Conservation (phyloP, 64 coral and sea anemone genomes). For the Platygyra sinensis region DNA sequence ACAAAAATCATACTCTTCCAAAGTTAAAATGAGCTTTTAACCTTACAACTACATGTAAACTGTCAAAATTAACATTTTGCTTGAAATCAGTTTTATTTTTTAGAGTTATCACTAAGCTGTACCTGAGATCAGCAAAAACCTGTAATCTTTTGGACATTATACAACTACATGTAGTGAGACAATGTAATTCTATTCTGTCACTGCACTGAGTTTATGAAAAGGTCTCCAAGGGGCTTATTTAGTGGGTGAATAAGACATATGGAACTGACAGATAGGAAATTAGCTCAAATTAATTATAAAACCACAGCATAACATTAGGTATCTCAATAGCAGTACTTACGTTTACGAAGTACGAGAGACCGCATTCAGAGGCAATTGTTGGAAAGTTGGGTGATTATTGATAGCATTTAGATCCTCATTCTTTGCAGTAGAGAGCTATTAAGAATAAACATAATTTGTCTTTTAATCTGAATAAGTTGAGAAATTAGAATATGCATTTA, state of each 20-base stretch:
- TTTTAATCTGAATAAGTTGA: too few relatives aligned
- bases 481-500: too few relatives aligned
- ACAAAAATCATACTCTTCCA: not conserved
- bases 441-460: not conserved
- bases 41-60: not conserved
- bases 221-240: too few relatives aligned
- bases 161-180: too few relatives aligned
- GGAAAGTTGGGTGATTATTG: slow-evolving; percentile 24
- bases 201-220: too few relatives aligned
- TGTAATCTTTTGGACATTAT: not conserved
- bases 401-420: slow-evolving; percentile 4
- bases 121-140: not conserved
- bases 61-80: not conserved
- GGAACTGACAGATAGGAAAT: not conserved
- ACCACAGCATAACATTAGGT: not conserved
- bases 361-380: slow-evolving; percentile 2
- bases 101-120: not conserved
- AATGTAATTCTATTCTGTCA: too few relatives aligned
- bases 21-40: not conserved
- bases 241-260: too few relatives aligned
- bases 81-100: not conserved
- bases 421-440: not conserved
- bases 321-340: not conserved
- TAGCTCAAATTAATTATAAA: not conserved
- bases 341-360: too few relatives aligned